Base-by-base conservation (phyloP, 37 sponge, comb jelly and placozoan genomes). In the Amphimedon queenslandica region DNA sequence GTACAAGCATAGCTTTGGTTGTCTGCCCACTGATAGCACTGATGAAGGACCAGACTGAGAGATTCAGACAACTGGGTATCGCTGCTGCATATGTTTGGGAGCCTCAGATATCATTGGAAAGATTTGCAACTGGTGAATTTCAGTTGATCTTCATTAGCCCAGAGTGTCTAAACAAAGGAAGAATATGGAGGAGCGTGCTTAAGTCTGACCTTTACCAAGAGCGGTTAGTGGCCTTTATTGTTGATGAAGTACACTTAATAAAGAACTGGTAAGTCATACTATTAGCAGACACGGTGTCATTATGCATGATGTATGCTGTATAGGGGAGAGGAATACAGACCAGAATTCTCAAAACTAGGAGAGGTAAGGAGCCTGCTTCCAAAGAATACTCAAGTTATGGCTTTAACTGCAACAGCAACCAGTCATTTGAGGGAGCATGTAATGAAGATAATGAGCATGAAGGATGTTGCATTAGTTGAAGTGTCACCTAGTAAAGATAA, bases 1-100 rank as follows among this genome's bases (percentile, higher is more conserved):
- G 1, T 30, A 31, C 24, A 5, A 64, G 66, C 29, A 77, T 77
- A 16, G 55, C 42, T 28, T 28, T 77, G 37, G 77, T 77, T 16
- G 67, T 77, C 13, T 77, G 55, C 10, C 77, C 77, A 23, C 67
- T 77, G 4, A 65, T 53, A 32, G n/a, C 57, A 34, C 33, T 77
- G n/a, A 77, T 77, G 77, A 36, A 66, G 58, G 77, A 77, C 40
- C 58, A 69, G 34, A 58, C 68, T 8, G 36, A 24, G 1, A 41
- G 25, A 10, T 36, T 25, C 25, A 10, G 8, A 28, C 31, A 57
- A 20, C 23, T 39, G 13, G 70, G 79, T 36, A n/a, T n/a, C n/a
- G n/a, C n/a, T n/a, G n/a, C n/a, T n/a, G n/a, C n/a, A n/a, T n/a
- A n/a, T n/a, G n/a, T n/a, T n/a, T n/a, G n/a, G n/a, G n/a, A n/a